Conservation (phyloP, 2,888 invertebrate species). For the Periphyllus acericola region DNA sequence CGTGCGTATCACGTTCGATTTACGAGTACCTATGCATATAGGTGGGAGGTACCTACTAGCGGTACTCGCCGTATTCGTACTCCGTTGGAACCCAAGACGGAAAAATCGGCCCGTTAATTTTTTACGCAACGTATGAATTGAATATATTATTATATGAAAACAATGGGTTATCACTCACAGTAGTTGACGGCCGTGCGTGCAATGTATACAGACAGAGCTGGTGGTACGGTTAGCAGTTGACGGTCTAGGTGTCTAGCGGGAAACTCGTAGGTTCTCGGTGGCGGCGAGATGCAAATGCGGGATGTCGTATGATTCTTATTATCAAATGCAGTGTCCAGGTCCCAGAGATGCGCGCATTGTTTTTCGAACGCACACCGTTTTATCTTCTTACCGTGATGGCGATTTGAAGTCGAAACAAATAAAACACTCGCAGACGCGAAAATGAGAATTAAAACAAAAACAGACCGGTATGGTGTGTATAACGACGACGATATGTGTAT, state of each 20-base stretch:
- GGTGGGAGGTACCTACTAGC: too few relatives aligned
- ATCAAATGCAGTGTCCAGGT: slow-evolving; percentile 22
- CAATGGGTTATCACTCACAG: neutral
- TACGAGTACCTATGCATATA: too few relatives aligned
- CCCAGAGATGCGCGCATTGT: slow-evolving; percentile 46
- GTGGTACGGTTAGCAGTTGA: neutral
- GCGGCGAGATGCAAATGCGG: neutral
- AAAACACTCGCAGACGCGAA: neutral
- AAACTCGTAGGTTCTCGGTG: neutral
- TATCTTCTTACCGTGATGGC: neutral
- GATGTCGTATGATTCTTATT: neutral
- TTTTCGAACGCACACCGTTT: slow-evolving; percentile 24
- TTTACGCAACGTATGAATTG: too few relatives aligned
- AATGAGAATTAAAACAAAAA: neutral
- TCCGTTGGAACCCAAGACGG: too few relatives aligned
- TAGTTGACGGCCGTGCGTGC: neutral
- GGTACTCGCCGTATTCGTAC: too few relatives aligned
- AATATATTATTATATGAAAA: neutral
- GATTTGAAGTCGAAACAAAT: neutral
- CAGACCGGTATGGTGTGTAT: too few relatives aligned
- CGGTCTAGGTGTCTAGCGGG: neutral
- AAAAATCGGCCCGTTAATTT: too few relatives aligned
- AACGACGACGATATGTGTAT: neutral
- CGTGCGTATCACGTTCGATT: too few relatives aligned
- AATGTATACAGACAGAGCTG: neutral